Evolutionary conservation across 2,888 invertebrate genomes (phyloP), one percentile per base, ranked within the genome.

Genomic region (Hydroisotoma schaefferi): DNA sequence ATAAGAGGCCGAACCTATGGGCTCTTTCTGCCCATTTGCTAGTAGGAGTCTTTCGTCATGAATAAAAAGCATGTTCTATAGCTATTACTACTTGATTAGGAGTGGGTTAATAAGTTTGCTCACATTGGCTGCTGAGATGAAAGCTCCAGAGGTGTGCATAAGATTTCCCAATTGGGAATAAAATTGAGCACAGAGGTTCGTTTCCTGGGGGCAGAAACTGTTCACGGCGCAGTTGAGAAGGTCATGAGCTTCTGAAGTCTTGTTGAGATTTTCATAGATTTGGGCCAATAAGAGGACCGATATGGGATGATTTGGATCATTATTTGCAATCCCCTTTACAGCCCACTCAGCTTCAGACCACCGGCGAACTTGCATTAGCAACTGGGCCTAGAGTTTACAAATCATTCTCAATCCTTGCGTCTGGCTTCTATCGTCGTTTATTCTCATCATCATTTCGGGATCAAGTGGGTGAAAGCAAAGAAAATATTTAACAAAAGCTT

Each of bases 151-250:
- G 4, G 62, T 69, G 57, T 69, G 69, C 67, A 67, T 67, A 23
- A 69, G 56, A 62, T 69, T 69, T 59, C 69, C 69, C 58, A 69
- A 55, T 28, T 67, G 67, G 46, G 65, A 64, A 48, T 69, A 67
- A 60, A 65, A 69, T 55, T 67, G 64, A 37, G 65, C 61, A 62
- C 69, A 69, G 43, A 69, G 57, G 55, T 59, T 61, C n/a, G 60
- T 56, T 28, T 67, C 66, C 43, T 62, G 61, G 29, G 69, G 69
- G 51, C 69, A 69, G 44, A 65, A 66, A 49, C 55, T 48, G 47
- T 60, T 59, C 25, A 69, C 58, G 33, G 67, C 65, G 55, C 64
- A 67, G 38, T 65, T 57, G 44, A 69, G 64, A 37, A 64, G 54
- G 27, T 69, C 65, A 52, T 63, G 61, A 12, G 69, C 69, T 37